Conservation (phyloP, 2,797 vertebrate species). For the Hydrolagus colliei region DNA sequence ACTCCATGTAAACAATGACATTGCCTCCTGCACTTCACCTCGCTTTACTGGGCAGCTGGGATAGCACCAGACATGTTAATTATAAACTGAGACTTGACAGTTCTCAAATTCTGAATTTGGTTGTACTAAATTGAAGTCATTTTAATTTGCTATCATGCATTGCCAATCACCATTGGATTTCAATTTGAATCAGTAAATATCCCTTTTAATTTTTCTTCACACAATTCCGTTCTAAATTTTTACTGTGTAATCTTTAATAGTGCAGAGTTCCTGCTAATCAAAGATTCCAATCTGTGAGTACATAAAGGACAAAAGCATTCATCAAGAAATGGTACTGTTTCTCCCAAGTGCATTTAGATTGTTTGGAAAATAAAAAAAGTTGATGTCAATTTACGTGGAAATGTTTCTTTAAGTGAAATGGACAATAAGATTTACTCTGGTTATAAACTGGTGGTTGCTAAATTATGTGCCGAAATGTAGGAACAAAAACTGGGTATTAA, state of each 20-base stretch:
- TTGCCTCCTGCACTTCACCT: not conserved
- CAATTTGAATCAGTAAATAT: constrained; percentile 12
- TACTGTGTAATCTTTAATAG: not conserved
- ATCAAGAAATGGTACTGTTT: not conserved
- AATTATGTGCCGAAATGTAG: not conserved
- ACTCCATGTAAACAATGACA: constrained; percentile 8
- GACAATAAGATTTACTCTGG: too few relatives aligned
- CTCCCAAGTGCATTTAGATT: not conserved
- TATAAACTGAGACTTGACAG: not conserved
- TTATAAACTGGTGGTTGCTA: not conserved
- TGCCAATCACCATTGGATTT: constrained; percentile 14
- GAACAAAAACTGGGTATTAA: not conserved
- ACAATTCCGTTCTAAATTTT: not conserved
- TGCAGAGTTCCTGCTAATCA: not conserved
- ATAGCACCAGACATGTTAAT: not conserved
- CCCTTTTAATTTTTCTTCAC: not conserved
- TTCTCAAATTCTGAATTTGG: constrained; percentile 20
- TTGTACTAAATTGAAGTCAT: constrained; percentile 10
- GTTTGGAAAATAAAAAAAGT: not conserved
- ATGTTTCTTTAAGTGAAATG: not conserved
- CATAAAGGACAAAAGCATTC: constrained; percentile 23
- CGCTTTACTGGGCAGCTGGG: constrained; percentile 2
- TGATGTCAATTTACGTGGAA: constrained; percentile 10
- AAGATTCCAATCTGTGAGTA: not conserved
- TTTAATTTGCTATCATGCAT: not conserved